phyloP scores from a whole-genome alignment of 2,797 vertebrate species.

The Spea hammondii region DNA sequence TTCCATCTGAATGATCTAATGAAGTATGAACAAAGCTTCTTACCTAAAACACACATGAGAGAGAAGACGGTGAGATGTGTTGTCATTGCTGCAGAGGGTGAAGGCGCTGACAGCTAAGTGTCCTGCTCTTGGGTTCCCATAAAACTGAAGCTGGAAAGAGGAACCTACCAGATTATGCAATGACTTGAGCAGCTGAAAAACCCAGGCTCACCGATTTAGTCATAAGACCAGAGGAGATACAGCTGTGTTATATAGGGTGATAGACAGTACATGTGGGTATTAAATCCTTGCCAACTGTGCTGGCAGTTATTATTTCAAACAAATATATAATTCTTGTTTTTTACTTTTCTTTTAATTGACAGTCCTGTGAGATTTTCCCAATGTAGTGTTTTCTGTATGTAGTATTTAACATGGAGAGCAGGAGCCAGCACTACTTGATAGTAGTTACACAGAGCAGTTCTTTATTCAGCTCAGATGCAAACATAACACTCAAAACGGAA shows the following conservation, averaged over 20 bases:
- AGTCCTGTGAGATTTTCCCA: too few relatives aligned
- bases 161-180: slow-evolving; percentile 31
- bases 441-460: too few relatives aligned
- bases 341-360: too few relatives aligned
- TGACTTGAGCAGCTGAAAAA: neutral
- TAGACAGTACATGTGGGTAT: neutral
- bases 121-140: neutral
- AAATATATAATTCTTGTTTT: too few relatives aligned
- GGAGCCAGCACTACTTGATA: too few relatives aligned
- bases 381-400: too few relatives aligned
- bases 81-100: slow-evolving; percentile 14
- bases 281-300: too few relatives aligned
- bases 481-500: too few relatives aligned
- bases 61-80: neutral
- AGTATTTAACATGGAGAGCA: too few relatives aligned
- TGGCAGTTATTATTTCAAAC: too few relatives aligned
- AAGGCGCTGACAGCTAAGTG: neutral
- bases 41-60: neutral
- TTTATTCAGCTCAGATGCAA: too few relatives aligned
- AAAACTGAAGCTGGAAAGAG: slow-evolving; percentile 17
- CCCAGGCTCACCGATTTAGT: neutral
- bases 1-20: too few relatives aligned
- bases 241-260: neutral
- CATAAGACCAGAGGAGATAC: neutral
- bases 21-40: neutral